Percentiles rank a stretch among this genome's conserved stretches.
phyloP scores from a whole-genome alignment of 2,113 vertebrate species.

The Rhinolophus sinicus region DNA sequence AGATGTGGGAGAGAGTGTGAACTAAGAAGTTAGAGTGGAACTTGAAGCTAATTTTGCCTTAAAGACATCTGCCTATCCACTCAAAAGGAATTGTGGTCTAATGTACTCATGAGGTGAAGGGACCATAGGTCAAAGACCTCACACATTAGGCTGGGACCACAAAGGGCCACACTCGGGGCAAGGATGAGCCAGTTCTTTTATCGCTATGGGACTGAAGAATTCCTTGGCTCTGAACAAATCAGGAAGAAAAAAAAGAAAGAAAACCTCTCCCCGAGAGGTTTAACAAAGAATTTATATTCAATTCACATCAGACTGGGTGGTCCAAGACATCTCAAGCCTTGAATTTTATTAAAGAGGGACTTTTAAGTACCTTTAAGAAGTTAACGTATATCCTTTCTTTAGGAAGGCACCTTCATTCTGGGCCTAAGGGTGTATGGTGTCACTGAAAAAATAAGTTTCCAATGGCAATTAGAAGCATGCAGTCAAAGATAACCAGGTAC shows the following conservation, averaged over 20 bases:
- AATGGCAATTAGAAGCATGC: not conserved
- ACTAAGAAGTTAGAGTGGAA: not conserved
- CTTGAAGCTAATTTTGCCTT: not conserved
- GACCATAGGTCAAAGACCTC: not conserved
- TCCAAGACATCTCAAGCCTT: slow-evolving; percentile 4
- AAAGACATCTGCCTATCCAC: not conserved
- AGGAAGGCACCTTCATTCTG: not conserved
- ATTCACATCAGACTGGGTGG: not conserved
- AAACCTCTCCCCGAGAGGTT: not conserved
- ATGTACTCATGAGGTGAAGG: not conserved
- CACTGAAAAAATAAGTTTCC: not conserved
- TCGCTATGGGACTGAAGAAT: not conserved
- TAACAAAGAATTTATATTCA: not conserved
- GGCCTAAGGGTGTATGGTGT: not conserved
- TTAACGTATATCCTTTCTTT: not conserved
- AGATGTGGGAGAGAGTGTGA: not conserved
- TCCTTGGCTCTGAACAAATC: not conserved
- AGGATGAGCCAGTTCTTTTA: not conserved
- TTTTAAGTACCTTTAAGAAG: not conserved
- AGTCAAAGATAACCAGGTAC: not conserved
- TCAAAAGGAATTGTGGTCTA: not conserved
- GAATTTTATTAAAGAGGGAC: not conserved
- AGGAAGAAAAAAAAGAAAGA: not conserved
- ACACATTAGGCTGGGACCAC: not conserved
- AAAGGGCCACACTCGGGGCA: not conserved